Conservation (phyloP, 2,113 vertebrate genomes). For the Corythaeola cristata region DNA sequence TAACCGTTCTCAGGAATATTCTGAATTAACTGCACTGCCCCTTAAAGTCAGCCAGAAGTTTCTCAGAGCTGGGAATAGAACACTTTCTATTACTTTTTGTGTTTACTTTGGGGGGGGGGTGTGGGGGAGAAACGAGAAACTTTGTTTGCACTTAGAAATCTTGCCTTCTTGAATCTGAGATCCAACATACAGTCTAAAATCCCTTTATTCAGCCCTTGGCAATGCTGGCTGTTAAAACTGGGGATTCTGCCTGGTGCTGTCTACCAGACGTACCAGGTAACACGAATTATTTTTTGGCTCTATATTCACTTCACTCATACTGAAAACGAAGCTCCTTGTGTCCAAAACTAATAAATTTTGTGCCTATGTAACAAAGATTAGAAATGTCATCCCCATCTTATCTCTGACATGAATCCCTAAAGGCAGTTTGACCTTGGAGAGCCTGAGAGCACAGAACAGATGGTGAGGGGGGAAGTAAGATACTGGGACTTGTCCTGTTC, state of each 20-base stretch:
- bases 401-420: constrained; percentile 29
- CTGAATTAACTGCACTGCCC: background rate
- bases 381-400: constrained; percentile 36
- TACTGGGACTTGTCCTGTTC: background rate
- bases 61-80: background rate
- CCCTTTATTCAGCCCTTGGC: background rate
- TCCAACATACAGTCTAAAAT: background rate
- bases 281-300: background rate
- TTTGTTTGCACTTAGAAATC: background rate
- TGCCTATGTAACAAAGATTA: constrained; percentile 25
- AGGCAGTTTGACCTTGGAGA: constrained; percentile 37
- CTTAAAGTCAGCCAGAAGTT: constrained; percentile 6
- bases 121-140: too few relatives aligned
- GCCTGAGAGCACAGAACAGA: constrained; percentile 24
- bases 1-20: background rate
- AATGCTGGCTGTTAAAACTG: background rate
- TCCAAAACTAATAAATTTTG: constrained; percentile 34
- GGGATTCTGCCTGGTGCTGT: background rate
- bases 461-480: background rate
- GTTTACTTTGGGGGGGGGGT: too few relatives aligned
- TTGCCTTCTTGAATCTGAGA: background rate
- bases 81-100: background rate
- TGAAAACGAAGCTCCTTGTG: constrained; percentile 2
- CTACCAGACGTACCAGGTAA: background rate
- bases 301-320: background rate